phyloP scores from a whole-genome alignment of 1,140 invertebrate genomes.

The Thaumetopoea pityocampa region DNA sequence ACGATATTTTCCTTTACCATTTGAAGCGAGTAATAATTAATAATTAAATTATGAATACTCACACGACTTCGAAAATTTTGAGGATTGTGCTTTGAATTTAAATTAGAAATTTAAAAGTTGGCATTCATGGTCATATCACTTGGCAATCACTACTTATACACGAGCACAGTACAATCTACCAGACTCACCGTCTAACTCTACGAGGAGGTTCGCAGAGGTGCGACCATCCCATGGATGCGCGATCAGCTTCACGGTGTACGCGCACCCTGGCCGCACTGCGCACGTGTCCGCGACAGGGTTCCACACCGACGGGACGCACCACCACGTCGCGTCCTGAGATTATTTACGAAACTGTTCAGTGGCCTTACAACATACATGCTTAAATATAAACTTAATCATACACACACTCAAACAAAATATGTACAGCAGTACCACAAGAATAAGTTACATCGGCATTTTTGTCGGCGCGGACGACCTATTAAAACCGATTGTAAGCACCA shows the following conservation, averaged over 20 bases:
- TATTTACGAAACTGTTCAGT: too few species aligned
- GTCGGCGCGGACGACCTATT: too few species aligned
- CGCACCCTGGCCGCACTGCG: constrained; percentile 56
- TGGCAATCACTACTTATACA: background rate
- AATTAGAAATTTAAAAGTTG: too few species aligned
- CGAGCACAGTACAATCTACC: background rate
- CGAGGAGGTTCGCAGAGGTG: constrained; percentile 34
- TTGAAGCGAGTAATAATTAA: background rate
- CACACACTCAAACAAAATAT: too few species aligned
- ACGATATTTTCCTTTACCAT: too few species aligned
- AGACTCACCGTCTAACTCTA: constrained; percentile 45
- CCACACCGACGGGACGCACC: constrained; percentile 38
- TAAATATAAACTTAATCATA: too few species aligned
- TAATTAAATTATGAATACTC: background rate
- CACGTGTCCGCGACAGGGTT: constrained; percentile 48
- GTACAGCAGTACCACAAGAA: too few species aligned
- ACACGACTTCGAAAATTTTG: background rate
- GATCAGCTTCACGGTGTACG: constrained; percentile 50
- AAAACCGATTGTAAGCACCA: too few species aligned
- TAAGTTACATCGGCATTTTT: too few species aligned
- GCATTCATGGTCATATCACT: too few species aligned
- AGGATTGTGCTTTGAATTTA: too few species aligned
- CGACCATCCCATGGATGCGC: constrained; percentile 62
- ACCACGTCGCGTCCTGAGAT: constrained; percentile 44
- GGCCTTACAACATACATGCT: too few species aligned